A percentile compares a stretch with the other conserved stretches of the same genome.
Conservation (phyloP, 92 coral and sea anemone genomes). For the Anthopleura xanthogrammica region DNA sequence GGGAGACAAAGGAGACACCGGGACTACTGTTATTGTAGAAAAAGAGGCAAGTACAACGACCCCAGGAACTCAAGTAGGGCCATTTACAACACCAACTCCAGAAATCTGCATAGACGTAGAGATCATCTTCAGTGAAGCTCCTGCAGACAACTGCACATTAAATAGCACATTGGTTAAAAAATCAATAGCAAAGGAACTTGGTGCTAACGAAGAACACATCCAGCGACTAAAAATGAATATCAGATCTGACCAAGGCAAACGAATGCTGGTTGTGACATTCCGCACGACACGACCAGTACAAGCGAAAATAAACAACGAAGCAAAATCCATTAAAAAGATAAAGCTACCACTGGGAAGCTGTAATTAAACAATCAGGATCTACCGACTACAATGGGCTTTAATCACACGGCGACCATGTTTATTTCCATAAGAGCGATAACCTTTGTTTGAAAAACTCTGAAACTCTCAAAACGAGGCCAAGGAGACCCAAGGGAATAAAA, state of each 20-base stretch:
- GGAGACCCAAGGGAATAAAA: too few species aligned
- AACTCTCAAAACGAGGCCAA: too few species aligned
- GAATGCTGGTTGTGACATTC: background rate
- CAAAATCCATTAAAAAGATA: too few species aligned
- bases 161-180: background rate
- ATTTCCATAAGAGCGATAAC: too few species aligned
- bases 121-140: constrained; percentile 3
- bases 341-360: background rate
- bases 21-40: background rate
- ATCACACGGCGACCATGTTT: too few species aligned
- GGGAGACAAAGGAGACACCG: background rate
- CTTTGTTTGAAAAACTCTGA: too few species aligned
- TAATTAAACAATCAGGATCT: too few species aligned
- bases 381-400: background rate
- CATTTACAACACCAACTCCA: background rate
- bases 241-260: background rate
- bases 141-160: constrained; percentile 11
- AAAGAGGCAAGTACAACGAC: too few species aligned
- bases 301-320: background rate
- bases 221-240: background rate
- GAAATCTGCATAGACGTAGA: constrained; percentile 10
- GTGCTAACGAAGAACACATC: background rate
- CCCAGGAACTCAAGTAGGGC: background rate
- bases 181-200: background rate
- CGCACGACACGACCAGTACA: background rate